phyloP scores from a whole-genome alignment of 1,140 invertebrate species.

The Cherax destructor region DNA sequence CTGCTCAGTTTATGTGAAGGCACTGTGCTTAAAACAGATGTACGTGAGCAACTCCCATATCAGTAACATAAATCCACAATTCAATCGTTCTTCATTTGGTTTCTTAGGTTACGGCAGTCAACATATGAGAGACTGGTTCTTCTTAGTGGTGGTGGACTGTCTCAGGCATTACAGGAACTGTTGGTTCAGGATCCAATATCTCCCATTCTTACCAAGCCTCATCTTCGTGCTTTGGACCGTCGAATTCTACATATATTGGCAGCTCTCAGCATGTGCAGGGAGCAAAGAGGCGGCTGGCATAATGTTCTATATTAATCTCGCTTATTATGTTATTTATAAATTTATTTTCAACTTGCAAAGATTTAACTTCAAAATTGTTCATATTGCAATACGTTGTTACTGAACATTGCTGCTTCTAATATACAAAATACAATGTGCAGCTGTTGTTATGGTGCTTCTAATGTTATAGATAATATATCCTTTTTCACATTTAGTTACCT shows the following conservation, averaged over 20 bases:
- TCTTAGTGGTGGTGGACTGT: slow-evolving; percentile 50
- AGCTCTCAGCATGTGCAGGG: slow-evolving; percentile 33
- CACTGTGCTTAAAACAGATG: too few species aligned
- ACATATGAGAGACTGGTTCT: slow-evolving; percentile 46
- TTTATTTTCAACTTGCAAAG: not conserved
- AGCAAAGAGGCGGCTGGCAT: slow-evolving; percentile 30
- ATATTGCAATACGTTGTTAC: not conserved
- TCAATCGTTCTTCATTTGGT: not conserved
- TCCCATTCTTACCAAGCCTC: slow-evolving; percentile 34
- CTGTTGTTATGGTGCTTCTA: too few species aligned
- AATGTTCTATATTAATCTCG: slow-evolving; percentile 9
- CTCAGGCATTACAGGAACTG: slow-evolving; percentile 27
- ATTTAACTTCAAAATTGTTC: not conserved
- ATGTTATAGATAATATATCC: too few species aligned
- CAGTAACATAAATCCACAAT: too few species aligned
- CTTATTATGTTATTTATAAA: not conserved
- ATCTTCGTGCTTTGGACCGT: slow-evolving; percentile 43
- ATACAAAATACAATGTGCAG: too few species aligned
- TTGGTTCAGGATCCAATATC: slow-evolving; percentile 14
- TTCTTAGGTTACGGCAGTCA: slow-evolving; percentile 33
- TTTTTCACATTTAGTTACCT: too few species aligned
- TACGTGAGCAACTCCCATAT: too few species aligned
- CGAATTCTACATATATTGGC: slow-evolving; percentile 43
- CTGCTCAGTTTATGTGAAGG: too few species aligned
- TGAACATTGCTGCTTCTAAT: not conserved